Conservation (phyloP, 2,888 invertebrate species). For the Thereva nobilitata region DNA sequence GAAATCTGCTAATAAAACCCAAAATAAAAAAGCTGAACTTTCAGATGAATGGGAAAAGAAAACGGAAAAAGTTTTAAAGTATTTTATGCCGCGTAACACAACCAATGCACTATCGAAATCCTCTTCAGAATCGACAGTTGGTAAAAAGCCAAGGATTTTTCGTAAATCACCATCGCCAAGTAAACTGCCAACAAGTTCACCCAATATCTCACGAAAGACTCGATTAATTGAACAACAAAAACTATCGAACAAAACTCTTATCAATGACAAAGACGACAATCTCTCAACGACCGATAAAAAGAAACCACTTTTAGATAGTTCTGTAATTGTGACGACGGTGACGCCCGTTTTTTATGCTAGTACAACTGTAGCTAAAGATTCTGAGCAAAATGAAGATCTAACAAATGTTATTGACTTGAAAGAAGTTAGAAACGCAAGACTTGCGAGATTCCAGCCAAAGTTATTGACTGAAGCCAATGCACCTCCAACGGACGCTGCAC, state of each 20-base stretch:
- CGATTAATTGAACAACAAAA: not conserved
- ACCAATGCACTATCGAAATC: slow-evolving; percentile 40
- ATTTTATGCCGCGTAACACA: slow-evolving; percentile 44
- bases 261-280: not conserved
- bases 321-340: slow-evolving; percentile 40
- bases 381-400: slow-evolving; percentile 41
- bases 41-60: slow-evolving; percentile 46
- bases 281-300: slow-evolving; percentile 22
- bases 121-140: slow-evolving; percentile 42
- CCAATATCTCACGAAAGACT: slow-evolving; percentile 23
- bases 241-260: too few relatives aligned
- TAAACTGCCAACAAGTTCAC: slow-evolving; percentile 37
- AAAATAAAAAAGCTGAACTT: not conserved
- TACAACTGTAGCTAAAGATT: slow-evolving; percentile 49
- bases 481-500: too few relatives aligned
- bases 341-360: slow-evolving; percentile 40
- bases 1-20: slow-evolving; percentile 4
- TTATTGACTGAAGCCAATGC: too few relatives aligned
- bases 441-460: slow-evolving; percentile 51
- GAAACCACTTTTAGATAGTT: slow-evolving; percentile 39
- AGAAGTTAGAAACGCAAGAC: slow-evolving; percentile 53
- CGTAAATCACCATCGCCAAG: slow-evolving; percentile 37
- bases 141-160: slow-evolving; percentile 18
- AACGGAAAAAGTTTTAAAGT: slow-evolving; percentile 46
- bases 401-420: slow-evolving; percentile 46